Evolutionary conservation across 1,140 invertebrate species (phyloP).

Genomic region (Scaptomyza hsui): DNA sequence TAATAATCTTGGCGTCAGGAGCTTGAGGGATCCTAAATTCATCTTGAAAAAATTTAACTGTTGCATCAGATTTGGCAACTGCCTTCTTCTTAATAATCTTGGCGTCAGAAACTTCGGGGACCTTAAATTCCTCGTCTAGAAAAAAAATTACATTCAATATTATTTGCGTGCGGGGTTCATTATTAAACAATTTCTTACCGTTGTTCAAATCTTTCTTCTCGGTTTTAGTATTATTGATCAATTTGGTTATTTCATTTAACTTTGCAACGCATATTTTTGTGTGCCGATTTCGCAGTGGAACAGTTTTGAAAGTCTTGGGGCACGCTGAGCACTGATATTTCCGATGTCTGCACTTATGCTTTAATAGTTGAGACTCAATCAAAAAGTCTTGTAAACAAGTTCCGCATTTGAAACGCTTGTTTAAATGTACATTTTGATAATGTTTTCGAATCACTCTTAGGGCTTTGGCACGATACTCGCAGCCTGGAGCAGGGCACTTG

Average conservation of each 20-base stretch:
- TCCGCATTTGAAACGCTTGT: constrained; percentile 9
- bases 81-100: no score
- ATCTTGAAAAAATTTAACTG: no score
- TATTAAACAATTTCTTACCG: neutral
- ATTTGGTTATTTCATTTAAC: no score
- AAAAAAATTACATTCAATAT: no score
- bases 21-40: no score
- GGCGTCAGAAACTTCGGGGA: no score
- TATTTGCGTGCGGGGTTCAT: no score
- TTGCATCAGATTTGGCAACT: no score
- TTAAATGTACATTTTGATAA: constrained; percentile 20
- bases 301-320: neutral
- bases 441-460: constrained; percentile 29
- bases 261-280: neutral
- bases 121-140: no score
- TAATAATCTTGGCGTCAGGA: no score
- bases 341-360: neutral
- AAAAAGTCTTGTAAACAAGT: constrained; percentile 17
- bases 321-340: neutral
- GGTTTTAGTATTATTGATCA: no score
- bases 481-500: neutral
- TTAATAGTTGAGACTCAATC: constrained; percentile 3
- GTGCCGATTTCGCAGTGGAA: constrained; percentile 4
- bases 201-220: neutral
- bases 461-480: neutral